Percentiles rank a stretch among this genome's conserved stretches.
Conservation (phyloP, 2,888 invertebrate species). For the Stratiomys singularior region DNA sequence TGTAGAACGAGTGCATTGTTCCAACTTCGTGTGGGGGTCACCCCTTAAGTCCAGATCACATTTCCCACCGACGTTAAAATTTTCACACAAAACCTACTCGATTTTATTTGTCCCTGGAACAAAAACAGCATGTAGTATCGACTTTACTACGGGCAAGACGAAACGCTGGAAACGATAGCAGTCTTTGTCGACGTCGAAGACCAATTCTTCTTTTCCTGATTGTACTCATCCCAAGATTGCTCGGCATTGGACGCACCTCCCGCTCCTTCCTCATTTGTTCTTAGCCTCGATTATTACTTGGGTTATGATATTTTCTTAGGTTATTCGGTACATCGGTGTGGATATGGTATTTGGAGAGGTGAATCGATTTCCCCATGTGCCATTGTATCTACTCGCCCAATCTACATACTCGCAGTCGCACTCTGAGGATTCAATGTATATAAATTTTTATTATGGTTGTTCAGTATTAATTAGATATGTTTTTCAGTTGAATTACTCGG, state of each 20-base stretch:
- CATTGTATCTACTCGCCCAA: neutral
- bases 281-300: neutral
- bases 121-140: constrained; percentile 23
- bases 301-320: constrained; percentile 2
- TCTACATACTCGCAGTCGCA: constrained; percentile 22
- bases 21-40: too few species aligned
- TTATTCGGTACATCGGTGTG: constrained; percentile 5
- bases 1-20: too few species aligned
- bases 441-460: constrained; percentile 38
- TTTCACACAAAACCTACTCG: neutral
- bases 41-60: neutral
- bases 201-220: neutral
- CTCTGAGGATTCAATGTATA: neutral
- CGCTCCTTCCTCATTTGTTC: neutral
- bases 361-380: constrained; percentile 26
- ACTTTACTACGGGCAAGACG: neutral
- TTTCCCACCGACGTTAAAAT: neutral
- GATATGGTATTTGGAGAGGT: constrained; percentile 31
- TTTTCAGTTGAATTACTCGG: constrained; percentile 29
- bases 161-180: neutral
- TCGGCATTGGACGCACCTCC: neutral
- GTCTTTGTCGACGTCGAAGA: neutral
- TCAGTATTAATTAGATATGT: constrained; percentile 42
- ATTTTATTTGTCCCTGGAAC: neutral
- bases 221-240: neutral